A percentile compares a stretch with the other conserved stretches of the same genome.
These are phyloP conservation scores for Ataeniobius toweri DNA, from an alignment of 2,797 vertebrate species.

Conservation along the genomic window DNA sequence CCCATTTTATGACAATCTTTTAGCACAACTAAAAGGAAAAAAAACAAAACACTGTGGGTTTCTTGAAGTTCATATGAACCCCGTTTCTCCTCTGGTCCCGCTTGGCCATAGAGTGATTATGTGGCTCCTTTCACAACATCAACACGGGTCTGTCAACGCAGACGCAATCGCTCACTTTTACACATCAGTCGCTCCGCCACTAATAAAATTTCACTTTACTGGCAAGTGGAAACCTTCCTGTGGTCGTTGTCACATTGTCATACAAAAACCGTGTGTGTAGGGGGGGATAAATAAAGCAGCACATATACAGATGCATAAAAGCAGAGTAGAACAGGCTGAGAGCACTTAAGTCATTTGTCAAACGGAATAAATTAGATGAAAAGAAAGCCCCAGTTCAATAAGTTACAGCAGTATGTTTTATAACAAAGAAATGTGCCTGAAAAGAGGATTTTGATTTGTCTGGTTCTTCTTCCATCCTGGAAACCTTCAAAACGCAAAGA, in stretches of 20 bases:
- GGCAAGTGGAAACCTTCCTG: conserved; percentile 80
- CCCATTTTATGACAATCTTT: conserved; percentile 22
- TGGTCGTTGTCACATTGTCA: conserved; percentile 74
- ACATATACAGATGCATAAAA: conserved; percentile 59
- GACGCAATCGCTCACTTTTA: conserved; percentile 54
- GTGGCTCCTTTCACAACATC: conserved; percentile 62
- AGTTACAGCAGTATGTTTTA: conserved; percentile 10
- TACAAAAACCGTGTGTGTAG: conserved; percentile 39
- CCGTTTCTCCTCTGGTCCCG: conserved; percentile 35
- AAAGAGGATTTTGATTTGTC: conserved; percentile 29
- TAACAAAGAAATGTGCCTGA: neutral
- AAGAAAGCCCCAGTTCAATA: conserved; percentile 55
- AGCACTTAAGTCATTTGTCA: conserved; percentile 69
- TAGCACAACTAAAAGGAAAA: conserved; percentile 43
- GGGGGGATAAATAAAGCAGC: conserved; percentile 76
- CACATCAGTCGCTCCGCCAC: conserved; percentile 70
- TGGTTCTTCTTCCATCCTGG: conserved; percentile 11
- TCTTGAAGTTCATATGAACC: conserved; percentile 59
- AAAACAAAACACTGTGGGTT: conserved; percentile 30
- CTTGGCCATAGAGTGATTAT: conserved; percentile 62
- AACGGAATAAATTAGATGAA: conserved; percentile 61
- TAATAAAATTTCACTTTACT: conserved; percentile 73
- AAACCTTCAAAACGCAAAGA: neutral
- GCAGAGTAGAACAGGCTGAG: conserved; percentile 49
- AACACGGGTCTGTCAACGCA: conserved; percentile 70